These are phyloP conservation scores for Neogobius melanostomus DNA, from an alignment of 2,113 vertebrate genomes.

Conservation along the genomic window DNA sequence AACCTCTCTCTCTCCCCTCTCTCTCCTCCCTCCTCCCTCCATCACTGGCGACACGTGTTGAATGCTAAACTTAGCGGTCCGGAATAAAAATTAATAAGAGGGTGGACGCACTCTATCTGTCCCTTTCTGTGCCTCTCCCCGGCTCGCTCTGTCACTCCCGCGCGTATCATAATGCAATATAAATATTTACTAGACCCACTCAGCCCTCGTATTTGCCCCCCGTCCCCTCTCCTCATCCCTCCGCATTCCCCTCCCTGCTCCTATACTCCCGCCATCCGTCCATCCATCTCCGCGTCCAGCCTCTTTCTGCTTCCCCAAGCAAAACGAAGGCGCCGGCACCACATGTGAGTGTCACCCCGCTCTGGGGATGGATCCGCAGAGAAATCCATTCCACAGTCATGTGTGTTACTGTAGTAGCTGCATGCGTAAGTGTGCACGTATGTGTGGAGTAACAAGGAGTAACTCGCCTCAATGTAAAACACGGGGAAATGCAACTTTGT, in stretches of 20 bases:
- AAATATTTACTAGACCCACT: conserved; percentile 83
- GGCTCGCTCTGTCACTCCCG: conserved; percentile 57
- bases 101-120: conserved; percentile 64
- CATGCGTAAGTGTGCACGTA: background rate
- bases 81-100: conserved; percentile 80
- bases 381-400: background rate
- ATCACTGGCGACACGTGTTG: conserved; percentile 85
- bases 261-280: conserved; percentile 31
- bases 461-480: background rate
- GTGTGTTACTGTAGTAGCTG: background rate
- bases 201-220: conserved; percentile 66
- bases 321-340: conserved; percentile 71
- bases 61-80: conserved; percentile 85
- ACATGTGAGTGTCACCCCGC: conserved; percentile 72
- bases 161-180: conserved; percentile 80
- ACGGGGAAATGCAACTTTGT: background rate
- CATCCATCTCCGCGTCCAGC: conserved; percentile 54
- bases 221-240: conserved; percentile 37
- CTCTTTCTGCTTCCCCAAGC: conserved; percentile 78
- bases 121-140: conserved; percentile 37
- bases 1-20: conserved; percentile 74
- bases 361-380: conserved; percentile 41
- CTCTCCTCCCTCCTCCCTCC: conserved; percentile 69
- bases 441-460: background rate
- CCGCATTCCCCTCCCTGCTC: conserved; percentile 43